These are phyloP conservation scores for Sesamia nonagrioides DNA, from an alignment of 1,140 invertebrate species.

Conservation along the genomic window DNA sequence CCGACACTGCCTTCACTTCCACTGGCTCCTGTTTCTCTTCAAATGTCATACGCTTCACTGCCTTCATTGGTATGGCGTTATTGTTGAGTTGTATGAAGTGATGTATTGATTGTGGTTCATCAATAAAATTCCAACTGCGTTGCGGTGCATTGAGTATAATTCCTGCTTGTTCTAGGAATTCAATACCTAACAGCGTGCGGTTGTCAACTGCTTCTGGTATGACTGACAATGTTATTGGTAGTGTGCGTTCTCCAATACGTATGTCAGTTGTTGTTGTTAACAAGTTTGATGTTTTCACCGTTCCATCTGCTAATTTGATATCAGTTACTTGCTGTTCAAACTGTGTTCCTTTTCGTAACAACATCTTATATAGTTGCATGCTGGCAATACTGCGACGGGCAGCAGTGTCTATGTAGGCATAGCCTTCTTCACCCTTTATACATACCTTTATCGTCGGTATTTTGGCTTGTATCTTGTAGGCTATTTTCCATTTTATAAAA, in stretches of 20 bases:
- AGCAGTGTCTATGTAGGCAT: constrained; percentile 29
- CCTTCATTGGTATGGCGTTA: neutral
- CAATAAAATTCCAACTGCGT: neutral
- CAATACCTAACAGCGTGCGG: neutral
- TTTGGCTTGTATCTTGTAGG: neutral
- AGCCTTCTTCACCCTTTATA: neutral
- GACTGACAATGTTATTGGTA: constrained; percentile 35
- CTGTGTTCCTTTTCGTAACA: neutral
- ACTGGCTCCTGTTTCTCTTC: neutral
- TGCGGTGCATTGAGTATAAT: neutral
- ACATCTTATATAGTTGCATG: neutral
- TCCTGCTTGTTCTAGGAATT: neutral
- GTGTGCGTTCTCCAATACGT: neutral
- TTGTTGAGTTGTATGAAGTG: neutral
- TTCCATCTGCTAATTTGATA: constrained; percentile 40
- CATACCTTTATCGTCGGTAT: constrained; percentile 25
- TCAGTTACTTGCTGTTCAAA: constrained; percentile 4
- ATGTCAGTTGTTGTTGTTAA: neutral
- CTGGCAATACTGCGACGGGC: constrained; percentile 40
- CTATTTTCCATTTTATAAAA: too few relatives aligned
- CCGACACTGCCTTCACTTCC: too few relatives aligned
- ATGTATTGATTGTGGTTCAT: neutral
- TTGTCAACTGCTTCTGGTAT: constrained; percentile 33
- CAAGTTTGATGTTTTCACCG: constrained; percentile 9
- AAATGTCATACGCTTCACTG: neutral